These are phyloP conservation scores for Tetranychus piercei DNA, from an alignment of 2,888 invertebrate genomes.

Conservation along the genomic window DNA sequence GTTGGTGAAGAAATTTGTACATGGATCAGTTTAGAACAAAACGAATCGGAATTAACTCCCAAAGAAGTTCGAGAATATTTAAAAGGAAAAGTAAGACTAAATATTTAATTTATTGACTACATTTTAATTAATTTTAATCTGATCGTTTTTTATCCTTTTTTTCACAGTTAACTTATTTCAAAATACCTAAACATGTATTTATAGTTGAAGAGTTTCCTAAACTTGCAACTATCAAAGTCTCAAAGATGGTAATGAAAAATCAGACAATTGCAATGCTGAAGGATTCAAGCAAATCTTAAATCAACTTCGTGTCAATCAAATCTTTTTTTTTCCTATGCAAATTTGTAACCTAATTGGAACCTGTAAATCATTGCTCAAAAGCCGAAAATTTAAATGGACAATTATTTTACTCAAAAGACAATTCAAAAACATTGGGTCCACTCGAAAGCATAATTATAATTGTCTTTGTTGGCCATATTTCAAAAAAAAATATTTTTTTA, in stretches of 20 bases:
- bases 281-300: not conserved
- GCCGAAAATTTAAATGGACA: too few species aligned
- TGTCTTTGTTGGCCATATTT: too few species aligned
- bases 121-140: not conserved
- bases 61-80: slow-evolving; percentile 4
- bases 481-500: too few species aligned
- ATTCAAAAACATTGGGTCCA: too few species aligned
- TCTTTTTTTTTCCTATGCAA: not conserved
- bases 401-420: too few species aligned
- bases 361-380: too few species aligned
- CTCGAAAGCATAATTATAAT: too few species aligned
- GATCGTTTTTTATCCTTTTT: not conserved
- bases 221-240: not conserved
- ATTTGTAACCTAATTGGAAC: not conserved
- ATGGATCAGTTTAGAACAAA: slow-evolving; percentile 32
- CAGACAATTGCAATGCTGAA: not conserved
- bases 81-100: not conserved
- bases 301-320: not conserved
- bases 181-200: slow-evolving; percentile 1
- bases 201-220: not conserved
- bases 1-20: slow-evolving; percentile 40
- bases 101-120: not conserved
- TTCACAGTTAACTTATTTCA: slow-evolving; percentile 7
- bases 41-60: not conserved
- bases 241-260: not conserved